Conservation (phyloP, 2,797 vertebrate genomes). For the Macrochelys suwanniensis region DNA sequence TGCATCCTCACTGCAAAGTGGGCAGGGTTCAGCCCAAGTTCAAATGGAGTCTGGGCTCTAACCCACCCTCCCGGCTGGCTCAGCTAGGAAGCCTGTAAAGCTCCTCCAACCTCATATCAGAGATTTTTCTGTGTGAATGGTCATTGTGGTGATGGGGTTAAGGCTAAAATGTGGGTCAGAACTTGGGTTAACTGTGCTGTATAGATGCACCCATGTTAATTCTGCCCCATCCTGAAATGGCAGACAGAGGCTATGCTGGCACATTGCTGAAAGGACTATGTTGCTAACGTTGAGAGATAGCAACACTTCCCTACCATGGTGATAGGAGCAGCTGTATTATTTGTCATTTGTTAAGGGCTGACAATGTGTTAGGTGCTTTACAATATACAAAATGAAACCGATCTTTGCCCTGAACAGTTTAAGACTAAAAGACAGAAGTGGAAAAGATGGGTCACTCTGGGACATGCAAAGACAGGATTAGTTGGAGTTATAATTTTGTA, state of each 20-base stretch:
- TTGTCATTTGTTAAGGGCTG: neutral
- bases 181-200: neutral
- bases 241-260: neutral
- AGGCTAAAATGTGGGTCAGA: neutral
- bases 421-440: neutral
- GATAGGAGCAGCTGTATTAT: neutral
- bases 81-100: neutral
- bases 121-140: neutral
- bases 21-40: neutral
- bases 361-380: neutral
- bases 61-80: neutral
- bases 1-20: neutral
- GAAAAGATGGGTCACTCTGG: neutral
- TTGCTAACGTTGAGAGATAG: neutral
- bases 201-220: neutral
- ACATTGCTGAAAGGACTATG: neutral
- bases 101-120: neutral
- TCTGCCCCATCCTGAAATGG: neutral
- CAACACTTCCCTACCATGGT: rapidly evolving
- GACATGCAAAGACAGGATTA: neutral
- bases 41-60: neutral
- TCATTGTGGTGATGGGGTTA: neutral
- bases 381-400: neutral
- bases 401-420: neutral
- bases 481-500: neutral